A percentile compares a stretch with the other conserved stretches of the same genome.
phyloP scores from a whole-genome alignment of 2,113 vertebrate genomes.

The Dasyornis broadbenti region DNA sequence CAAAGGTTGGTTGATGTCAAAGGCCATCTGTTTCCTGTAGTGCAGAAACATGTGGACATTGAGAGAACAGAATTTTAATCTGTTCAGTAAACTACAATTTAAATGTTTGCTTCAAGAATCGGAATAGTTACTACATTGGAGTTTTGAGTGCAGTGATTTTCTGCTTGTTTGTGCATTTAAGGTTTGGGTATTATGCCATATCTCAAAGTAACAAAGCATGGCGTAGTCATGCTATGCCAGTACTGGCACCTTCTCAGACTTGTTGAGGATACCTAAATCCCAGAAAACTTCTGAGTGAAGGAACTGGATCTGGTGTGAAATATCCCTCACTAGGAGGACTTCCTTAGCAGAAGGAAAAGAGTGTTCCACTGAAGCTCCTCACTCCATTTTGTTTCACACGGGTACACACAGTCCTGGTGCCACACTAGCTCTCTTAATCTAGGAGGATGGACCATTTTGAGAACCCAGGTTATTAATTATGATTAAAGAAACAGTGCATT shows the following conservation, averaged over 20 bases:
- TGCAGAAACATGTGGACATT: not conserved
- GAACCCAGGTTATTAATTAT: not conserved
- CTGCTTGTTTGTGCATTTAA: not conserved
- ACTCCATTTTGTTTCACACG: not conserved
- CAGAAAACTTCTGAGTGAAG: not conserved
- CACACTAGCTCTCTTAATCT: not conserved
- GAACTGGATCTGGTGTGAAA: not conserved
- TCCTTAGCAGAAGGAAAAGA: not conserved
- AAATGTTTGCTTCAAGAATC: not conserved
- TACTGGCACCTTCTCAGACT: not conserved
- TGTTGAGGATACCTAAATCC: not conserved
- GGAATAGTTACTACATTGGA: not conserved
- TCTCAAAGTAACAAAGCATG: not conserved
- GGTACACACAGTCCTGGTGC: not conserved
- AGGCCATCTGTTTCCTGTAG: constrained; percentile 58
- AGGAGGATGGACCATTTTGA: not conserved
- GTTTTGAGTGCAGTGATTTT: not conserved
- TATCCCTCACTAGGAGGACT: not conserved
- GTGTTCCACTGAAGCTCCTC: not conserved
- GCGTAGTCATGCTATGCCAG: not conserved
- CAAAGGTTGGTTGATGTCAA: not conserved
- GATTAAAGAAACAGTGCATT: not conserved
- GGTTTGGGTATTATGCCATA: not conserved
- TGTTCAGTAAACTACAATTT: not conserved
- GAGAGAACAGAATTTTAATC: constrained; percentile 20